phyloP scores from a whole-genome alignment of 1,140 invertebrate genomes.

The Bombus confusus region DNA sequence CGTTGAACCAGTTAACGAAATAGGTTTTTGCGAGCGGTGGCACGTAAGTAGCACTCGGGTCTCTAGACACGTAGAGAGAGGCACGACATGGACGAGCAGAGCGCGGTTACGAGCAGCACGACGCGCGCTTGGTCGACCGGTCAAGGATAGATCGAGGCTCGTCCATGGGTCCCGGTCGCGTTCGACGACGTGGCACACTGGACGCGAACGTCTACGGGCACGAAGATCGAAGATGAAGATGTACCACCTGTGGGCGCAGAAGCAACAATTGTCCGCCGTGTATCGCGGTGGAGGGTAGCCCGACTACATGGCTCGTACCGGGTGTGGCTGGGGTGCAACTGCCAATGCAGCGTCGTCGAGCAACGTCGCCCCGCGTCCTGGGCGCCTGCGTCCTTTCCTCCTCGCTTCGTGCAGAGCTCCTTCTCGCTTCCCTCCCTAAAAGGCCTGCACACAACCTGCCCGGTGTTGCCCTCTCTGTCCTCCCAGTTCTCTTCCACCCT shows the following conservation, averaged over 20 bases:
- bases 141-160: not conserved
- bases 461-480: constrained; percentile 17
- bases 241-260: constrained; percentile 83
- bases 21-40: not conserved
- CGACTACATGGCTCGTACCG: constrained; percentile 82
- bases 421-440: constrained; percentile 12
- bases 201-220: constrained; percentile 31
- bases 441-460: not conserved
- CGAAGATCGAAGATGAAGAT: constrained; percentile 71
- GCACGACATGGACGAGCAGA: not conserved
- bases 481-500: not conserved
- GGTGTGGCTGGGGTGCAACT: constrained; percentile 83
- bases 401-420: constrained; percentile 33
- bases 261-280: constrained; percentile 83
- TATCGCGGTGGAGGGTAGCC: constrained; percentile 80
- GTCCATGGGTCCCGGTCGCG: constrained; percentile 19
- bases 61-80: not conserved
- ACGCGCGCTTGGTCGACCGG: not conserved
- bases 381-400: constrained; percentile 74
- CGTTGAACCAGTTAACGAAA: not conserved
- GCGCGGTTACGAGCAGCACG: not conserved
- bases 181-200: constrained; percentile 28
- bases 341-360: constrained; percentile 74
- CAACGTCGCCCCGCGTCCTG: constrained; percentile 68
- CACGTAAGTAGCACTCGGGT: not conserved